Evolutionary conservation across 53 echinoderm and acorn worm genomes (phyloP).

Genomic region (Glandiceps talaboti): DNA sequence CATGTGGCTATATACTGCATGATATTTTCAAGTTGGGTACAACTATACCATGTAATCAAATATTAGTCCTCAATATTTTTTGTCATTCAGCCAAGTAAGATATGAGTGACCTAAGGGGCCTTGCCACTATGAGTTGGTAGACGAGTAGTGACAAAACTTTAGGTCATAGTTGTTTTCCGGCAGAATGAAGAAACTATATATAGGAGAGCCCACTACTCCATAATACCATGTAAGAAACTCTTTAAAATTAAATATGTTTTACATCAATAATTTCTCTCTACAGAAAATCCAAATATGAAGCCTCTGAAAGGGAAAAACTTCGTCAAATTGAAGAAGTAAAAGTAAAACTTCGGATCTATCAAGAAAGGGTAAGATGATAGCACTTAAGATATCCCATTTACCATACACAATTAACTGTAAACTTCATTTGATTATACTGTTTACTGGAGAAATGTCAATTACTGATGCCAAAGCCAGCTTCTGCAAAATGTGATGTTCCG

Average conservation of each 20-base stretch:
- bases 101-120: neutral
- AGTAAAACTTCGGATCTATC: slow-evolving; percentile 25
- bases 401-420: neutral
- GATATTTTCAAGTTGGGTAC: too few species aligned
- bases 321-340: slow-evolving; percentile 36
- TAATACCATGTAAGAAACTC: too few species aligned
- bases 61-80: too few species aligned
- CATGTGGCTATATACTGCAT: too few species aligned
- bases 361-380: slow-evolving; percentile 73
- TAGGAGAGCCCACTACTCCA: too few species aligned
- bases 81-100: neutral
- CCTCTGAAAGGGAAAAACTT: slow-evolving; percentile 38
- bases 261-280: slow-evolving; percentile 7
- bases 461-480: too few species aligned
- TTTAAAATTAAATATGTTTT: too few species aligned
- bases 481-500: too few species aligned
- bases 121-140: neutral
- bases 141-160: neutral
- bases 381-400: neutral
- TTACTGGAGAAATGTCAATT: too few species aligned
- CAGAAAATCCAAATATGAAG: slow-evolving; percentile 78
- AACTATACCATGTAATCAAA: too few species aligned
- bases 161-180: too few species aligned
- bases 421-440: neutral
- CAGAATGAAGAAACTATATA: too few species aligned